These are phyloP conservation scores for Crenuchus spilurus DNA, from an alignment of 2,797 vertebrate species.

Conservation along the genomic window DNA sequence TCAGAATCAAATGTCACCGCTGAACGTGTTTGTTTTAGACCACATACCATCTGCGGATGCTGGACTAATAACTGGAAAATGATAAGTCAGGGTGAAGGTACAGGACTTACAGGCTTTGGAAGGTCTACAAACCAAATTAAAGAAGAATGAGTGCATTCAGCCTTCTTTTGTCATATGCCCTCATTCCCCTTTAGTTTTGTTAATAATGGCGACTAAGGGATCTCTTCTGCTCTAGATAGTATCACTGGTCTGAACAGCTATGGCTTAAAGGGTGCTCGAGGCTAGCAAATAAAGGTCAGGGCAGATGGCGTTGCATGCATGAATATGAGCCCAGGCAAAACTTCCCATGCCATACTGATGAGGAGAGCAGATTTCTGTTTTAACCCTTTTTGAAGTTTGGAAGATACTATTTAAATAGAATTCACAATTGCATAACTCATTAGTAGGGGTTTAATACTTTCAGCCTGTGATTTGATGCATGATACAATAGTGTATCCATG, in stretches of 20 bases:
- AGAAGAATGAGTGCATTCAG: not conserved
- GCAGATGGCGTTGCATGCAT: not conserved
- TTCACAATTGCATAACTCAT: too few species aligned
- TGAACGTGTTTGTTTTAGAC: not conserved
- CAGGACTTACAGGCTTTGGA: not conserved
- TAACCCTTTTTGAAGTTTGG: not conserved
- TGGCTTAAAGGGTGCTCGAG: conserved; percentile 11
- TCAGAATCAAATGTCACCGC: not conserved
- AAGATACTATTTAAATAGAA: too few species aligned
- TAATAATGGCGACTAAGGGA: not conserved
- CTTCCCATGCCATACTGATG: not conserved
- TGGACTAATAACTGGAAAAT: not conserved
- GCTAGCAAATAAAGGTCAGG: conserved; percentile 26
- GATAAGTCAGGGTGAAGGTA: not conserved
- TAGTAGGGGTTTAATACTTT: too few species aligned
- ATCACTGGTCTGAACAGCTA: conserved; percentile 18
- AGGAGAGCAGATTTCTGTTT: not conserved
- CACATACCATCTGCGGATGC: not conserved
- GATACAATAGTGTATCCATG: too few species aligned
- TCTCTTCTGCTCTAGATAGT: conserved; percentile 26
- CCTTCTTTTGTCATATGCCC: not conserved
- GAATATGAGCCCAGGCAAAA: not conserved
- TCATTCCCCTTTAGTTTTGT: not conserved
- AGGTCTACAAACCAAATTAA: not conserved
- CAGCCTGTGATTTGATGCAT: too few species aligned